phyloP scores from a whole-genome alignment of 2,797 vertebrate species.

The Sparidentex hasta region DNA sequence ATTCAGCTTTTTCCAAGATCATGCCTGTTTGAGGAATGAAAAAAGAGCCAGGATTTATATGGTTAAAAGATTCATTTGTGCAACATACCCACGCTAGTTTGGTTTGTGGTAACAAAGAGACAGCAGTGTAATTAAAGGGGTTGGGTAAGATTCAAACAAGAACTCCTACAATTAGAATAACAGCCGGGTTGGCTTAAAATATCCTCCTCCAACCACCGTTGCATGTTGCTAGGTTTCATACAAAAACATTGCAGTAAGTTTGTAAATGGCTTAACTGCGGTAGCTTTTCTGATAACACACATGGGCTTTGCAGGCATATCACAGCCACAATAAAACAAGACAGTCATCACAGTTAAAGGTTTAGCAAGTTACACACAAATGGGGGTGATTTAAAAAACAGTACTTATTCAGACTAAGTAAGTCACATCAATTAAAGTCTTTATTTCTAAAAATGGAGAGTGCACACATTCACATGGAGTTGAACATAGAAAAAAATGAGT shows the following conservation, averaged over 20 bases:
- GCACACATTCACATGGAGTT: neutral
- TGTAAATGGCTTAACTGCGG: slow-evolving; percentile 42
- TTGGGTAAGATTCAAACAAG: slow-evolving; percentile 68
- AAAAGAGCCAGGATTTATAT: neutral
- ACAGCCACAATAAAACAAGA: neutral
- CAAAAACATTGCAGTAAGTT: slow-evolving; percentile 64
- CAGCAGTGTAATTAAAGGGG: slow-evolving; percentile 76
- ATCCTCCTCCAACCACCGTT: slow-evolving; percentile 59
- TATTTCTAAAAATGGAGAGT: slow-evolving; percentile 34
- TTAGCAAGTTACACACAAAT: neutral
- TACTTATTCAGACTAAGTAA: neutral
- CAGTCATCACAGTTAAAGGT: slow-evolving; percentile 9
- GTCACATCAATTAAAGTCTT: slow-evolving; percentile 18
- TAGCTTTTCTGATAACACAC: slow-evolving; percentile 17
- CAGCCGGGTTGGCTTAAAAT: slow-evolving; percentile 78
- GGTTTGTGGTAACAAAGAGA: slow-evolving; percentile 67
- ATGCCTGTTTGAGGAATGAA: neutral
- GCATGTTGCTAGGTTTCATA: slow-evolving; percentile 70
- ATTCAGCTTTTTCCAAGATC: slow-evolving; percentile 14
- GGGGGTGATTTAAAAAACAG: slow-evolving; percentile 9
- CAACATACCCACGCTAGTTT: slow-evolving; percentile 43
- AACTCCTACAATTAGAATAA: slow-evolving; percentile 80
- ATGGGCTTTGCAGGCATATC: neutral
- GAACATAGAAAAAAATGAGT: neutral
- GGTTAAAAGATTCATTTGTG: slow-evolving; percentile 58